phyloP scores from a whole-genome alignment of 2,888 invertebrate species.

The Conomelus anceps region DNA sequence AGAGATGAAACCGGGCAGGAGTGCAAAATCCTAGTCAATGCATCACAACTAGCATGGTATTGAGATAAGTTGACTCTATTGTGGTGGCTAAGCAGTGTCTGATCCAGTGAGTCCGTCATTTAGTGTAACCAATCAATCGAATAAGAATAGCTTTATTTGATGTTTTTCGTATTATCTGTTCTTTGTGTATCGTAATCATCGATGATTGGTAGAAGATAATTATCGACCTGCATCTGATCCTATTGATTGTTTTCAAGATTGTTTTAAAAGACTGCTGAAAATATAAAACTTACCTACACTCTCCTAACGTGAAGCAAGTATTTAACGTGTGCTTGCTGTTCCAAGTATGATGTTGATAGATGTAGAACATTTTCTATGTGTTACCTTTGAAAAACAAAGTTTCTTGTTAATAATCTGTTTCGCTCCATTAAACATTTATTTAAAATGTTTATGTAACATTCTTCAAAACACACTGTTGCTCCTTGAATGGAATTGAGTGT shows the following conservation, averaged over 20 bases:
- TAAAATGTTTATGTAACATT: not conserved
- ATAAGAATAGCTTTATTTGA: conserved; percentile 1
- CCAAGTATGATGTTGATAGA: not conserved
- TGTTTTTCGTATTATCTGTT: not conserved
- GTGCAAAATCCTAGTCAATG: not conserved
- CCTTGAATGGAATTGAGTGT: too few relatives aligned
- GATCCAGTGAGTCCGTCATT: too few relatives aligned
- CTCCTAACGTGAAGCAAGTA: not conserved
- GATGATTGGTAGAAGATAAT: not conserved
- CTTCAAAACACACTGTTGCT: not conserved
- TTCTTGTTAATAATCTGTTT: not conserved
- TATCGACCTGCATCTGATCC: not conserved
- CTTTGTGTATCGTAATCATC: not conserved
- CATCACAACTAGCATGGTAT: not conserved
- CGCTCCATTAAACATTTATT: not conserved
- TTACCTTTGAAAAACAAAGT: not conserved
- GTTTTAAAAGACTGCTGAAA: not conserved
- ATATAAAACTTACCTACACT: not conserved
- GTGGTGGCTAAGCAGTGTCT: not conserved
- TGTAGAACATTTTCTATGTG: not conserved
- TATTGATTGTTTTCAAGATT: not conserved
- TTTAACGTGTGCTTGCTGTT: not conserved
- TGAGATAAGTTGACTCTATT: not conserved
- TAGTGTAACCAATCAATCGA: conserved; percentile 1
- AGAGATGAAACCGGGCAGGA: conserved; percentile 10